Conservation (phyloP, 1,140 invertebrate genomes). For the Bombus breviceps region DNA sequence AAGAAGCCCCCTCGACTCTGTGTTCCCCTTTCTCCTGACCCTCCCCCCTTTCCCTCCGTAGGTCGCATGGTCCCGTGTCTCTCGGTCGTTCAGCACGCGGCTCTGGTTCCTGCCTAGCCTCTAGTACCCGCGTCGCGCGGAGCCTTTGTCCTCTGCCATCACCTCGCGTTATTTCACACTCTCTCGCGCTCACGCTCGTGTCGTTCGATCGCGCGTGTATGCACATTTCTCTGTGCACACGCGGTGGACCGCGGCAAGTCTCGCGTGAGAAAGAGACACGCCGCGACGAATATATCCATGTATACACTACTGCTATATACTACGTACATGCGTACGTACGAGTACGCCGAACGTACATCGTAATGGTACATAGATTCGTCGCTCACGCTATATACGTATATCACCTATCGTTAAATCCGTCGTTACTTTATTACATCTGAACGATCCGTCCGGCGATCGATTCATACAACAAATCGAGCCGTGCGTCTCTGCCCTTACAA, state of each 20-base stretch:
- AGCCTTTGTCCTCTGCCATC: slow-evolving; percentile 79
- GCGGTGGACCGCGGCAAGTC: slow-evolving; percentile 19
- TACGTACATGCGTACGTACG: background rate
- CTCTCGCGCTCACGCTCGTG: slow-evolving; percentile 61
- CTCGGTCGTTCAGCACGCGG: slow-evolving; percentile 35
- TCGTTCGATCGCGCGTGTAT: slow-evolving; percentile 12
- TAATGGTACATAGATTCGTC: background rate
- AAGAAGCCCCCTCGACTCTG: slow-evolving; percentile 60
- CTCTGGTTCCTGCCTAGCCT: slow-evolving; percentile 69
- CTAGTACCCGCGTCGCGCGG: slow-evolving; percentile 74
- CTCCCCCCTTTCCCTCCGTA: background rate
- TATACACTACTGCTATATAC: background rate
- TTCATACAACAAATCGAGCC: background rate
- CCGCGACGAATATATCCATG: background rate
- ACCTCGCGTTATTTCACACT: slow-evolving; percentile 81
- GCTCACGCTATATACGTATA: background rate
- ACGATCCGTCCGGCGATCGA: background rate
- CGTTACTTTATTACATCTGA: background rate
- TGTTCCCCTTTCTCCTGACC: slow-evolving; percentile 34
- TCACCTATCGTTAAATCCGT: background rate
- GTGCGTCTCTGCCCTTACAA: background rate
- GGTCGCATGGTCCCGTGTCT: slow-evolving; percentile 31
- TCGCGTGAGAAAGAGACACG: slow-evolving; percentile 45
- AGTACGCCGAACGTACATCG: background rate
- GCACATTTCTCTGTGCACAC: slow-evolving; percentile 31